Base-by-base conservation (phyloP, 2,888 invertebrate species). In the Microctonus aethiopoides region DNA sequence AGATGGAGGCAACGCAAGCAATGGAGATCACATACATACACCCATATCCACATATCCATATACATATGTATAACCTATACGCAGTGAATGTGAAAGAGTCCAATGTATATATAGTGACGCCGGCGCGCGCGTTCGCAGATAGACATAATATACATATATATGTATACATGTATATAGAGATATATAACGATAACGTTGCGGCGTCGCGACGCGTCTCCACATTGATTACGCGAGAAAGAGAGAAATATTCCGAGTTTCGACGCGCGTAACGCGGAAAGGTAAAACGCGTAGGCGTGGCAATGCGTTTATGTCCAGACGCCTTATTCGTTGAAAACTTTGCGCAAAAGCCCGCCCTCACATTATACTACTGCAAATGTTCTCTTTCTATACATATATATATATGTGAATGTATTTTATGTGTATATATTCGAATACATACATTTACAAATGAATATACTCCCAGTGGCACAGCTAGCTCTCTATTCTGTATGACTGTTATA, bases 221-320 rank as follows among this genome's bases (percentile, higher is more conserved):
- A 86, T 86, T 84, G 86, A 86, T 86, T 85, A 83, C 83, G 83
- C 81, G 85, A 86, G 86, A 84, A 86, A 86, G 85, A 86, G 85
- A 82, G 86, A 69, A 66, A 68, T 54, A 66, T 67, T 70, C 20
- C 5, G 67, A 65, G 63, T 59, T 60, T 39, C n/a, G 32, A 41
- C 34, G 60, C 66, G 66, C 60, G 52, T 67, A 65, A 69, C 67
- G 46, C 60, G 52, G 54, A 36, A 65, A 71, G 62, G 68, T 61
- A 64, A 46, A 46, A 46, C 16, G 80, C 81, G 84, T 85, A 85
- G 86, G 86, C 85, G 86, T 84, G 85, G 86, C 85, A 78, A 81
- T 76, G 83, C 80, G 79, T 80, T 79, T 79, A 79, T 81, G 79
- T 82, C 80, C 78, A 80, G 82, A 77, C 80, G 83, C 85, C 86